Evolutionary conservation across 2,797 vertebrate species (phyloP), one percentile per base, ranked within the genome.

Genomic region (Lagothrix lagotricha): DNA sequence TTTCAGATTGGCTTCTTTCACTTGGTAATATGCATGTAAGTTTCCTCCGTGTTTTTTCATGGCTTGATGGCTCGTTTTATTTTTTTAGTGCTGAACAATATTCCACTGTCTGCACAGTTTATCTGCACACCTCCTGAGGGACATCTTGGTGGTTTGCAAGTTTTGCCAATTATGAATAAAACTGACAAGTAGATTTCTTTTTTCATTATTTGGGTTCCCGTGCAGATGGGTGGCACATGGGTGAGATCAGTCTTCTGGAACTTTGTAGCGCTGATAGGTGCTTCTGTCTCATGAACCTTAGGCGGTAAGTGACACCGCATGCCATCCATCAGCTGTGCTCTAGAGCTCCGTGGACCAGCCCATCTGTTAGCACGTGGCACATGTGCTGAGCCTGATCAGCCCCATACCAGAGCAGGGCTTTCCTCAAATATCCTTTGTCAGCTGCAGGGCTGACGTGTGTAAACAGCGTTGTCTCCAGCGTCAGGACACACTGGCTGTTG

Each of bases 171-270:
- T 61, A 41, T 33, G 39, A 58, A 82, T 26, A 44, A 83, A 41
- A 17, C 17, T 33, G 39, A 33, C 24, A 61, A 72, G 4, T 70
- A 36, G 28, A 5, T 36, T 80, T 58, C 28, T 48, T 19, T 2
- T 12, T 33, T 14, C 10, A 4, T 41, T 57, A 28, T 73, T 30
- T 0, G 24, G 39, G n/a, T 20, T 81, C 57, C 87, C 17, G 0
- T 2, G 11, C 54, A 30, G 12, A 57, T 50, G 75, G 86, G 36
- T 33, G 75, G 30, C 36, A 33, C 13, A 2, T 1, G 2, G 7
- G 8, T 44, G 46, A 95, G 44, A 41, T 57, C 57, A 44, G 73
- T 7, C 4, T 90, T 61, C 46, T 80, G 89, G 93, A 88, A 50
- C 15, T n/a, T 70, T 50, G 75, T 58, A 73, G 73, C 41, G 19